Conservation (phyloP, 2,797 vertebrate genomes). For the Simalia tracyae region DNA sequence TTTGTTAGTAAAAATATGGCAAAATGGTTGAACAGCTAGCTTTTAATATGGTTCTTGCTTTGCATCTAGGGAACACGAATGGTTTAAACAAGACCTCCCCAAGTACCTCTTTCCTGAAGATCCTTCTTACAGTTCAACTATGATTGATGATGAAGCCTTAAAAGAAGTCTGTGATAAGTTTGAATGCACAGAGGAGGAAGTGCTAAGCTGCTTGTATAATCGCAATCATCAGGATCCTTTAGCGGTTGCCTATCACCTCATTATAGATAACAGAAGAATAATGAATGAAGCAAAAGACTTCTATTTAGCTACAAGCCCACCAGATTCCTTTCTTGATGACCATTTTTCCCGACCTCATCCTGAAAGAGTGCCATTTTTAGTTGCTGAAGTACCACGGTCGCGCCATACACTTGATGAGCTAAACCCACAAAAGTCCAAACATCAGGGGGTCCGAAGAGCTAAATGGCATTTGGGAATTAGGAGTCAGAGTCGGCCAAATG, state of each 20-base stretch:
- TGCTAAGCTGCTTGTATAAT: conserved; percentile 91
- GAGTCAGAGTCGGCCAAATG: conserved; percentile 95
- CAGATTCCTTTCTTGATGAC: conserved; percentile 94
- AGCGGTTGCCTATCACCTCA: conserved; percentile 95
- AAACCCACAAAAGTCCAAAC: conserved; percentile 97
- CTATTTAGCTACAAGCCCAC: conserved; percentile 95
- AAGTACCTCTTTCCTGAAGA: conserved; percentile 98
- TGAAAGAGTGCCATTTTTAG: conserved; percentile 90
- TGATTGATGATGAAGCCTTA: conserved; percentile 98
- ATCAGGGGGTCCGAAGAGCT: conserved; percentile 93
- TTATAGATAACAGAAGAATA: conserved; percentile 98
- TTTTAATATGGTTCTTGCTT: conserved; percentile 14
- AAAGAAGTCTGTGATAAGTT: conserved; percentile 99
- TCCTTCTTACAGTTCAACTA: conserved; percentile 92
- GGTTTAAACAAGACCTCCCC: conserved; percentile 96
- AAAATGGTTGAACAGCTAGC: background rate
- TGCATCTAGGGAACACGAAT: conserved; percentile 88
- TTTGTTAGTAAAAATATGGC: background rate
- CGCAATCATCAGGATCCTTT: conserved; percentile 95
- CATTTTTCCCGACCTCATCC: conserved; percentile 90
- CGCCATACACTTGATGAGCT: conserved; percentile 95
- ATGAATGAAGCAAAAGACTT: conserved; percentile 99
- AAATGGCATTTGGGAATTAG: conserved; percentile 98
- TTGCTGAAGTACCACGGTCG: conserved; percentile 87
- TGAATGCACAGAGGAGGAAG: conserved; percentile 96